A percentile compares a stretch with the other conserved stretches of the same genome.
Evolutionary conservation across 1,140 invertebrate species (phyloP).

Genomic region (Bombus difficillimus): DNA sequence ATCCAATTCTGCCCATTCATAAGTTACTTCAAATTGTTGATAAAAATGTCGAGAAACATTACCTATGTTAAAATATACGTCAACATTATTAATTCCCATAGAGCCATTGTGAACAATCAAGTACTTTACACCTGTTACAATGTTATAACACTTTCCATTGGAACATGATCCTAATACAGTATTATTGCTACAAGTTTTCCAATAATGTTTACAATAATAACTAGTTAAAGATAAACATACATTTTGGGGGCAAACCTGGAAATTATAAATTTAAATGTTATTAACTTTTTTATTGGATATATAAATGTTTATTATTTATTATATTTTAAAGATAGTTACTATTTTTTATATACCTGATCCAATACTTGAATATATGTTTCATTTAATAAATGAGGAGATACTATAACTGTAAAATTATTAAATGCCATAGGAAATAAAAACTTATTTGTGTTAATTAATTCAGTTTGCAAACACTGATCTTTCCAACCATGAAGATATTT

Average conservation of each 20-base stretch:
- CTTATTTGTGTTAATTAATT: slow-evolving; percentile 74
- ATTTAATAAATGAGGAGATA: slow-evolving; percentile 74
- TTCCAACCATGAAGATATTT: slow-evolving; percentile 80
- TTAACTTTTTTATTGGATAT: slow-evolving; percentile 15
- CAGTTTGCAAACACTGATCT: slow-evolving; percentile 78
- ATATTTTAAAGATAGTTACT: slow-evolving; percentile 2
- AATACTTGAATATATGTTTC: slow-evolving; percentile 36
- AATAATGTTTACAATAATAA: slow-evolving; percentile 78
- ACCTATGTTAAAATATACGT: slow-evolving; percentile 78
- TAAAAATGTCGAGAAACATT: slow-evolving; percentile 79
- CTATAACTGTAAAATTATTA: slow-evolving; percentile 77
- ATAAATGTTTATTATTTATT: no score
- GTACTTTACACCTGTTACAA: slow-evolving; percentile 82
- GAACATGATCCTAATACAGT: slow-evolving; percentile 59
- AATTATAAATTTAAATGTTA: slow-evolving; percentile 56
- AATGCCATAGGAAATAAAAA: slow-evolving; percentile 75
- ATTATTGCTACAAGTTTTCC: slow-evolving; percentile 69
- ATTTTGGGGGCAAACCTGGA: slow-evolving; percentile 82
- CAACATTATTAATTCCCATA: slow-evolving; percentile 81
- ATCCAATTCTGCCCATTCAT: slow-evolving; percentile 81
- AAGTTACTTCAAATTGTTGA: slow-evolving; percentile 83
- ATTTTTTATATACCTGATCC: slow-evolving; percentile 19
- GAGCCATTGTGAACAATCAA: slow-evolving; percentile 84
- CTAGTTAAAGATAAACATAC: slow-evolving; percentile 80
- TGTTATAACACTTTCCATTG: slow-evolving; percentile 74